Base-by-base conservation (phyloP, 2,888 invertebrate species). In the Harpalus rubripes region DNA sequence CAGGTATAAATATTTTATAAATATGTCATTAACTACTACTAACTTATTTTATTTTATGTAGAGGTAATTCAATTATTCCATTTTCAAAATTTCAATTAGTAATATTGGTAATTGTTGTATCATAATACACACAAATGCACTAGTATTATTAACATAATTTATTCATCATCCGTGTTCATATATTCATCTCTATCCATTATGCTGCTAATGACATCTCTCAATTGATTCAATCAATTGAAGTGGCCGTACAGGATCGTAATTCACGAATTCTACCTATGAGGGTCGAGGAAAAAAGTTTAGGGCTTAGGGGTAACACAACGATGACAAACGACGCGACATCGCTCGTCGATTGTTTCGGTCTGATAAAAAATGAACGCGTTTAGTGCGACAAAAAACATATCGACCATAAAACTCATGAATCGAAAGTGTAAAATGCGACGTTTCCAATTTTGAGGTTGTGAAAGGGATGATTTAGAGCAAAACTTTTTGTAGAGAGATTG, bases 301-400 rank as follows among this genome's bases (percentile, higher is more conserved):
- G 7, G 16, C 15, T 16, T 59, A 59, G 59, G 16, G 59, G 59
- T 16, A 59, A 59, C 59, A 16, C 59, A 59, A 59, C 59, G 59
- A 59, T 59, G 59, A 59, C 59, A 59, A 59, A 59, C 59, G 59
- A 59, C 59, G 59, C 59, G 59, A 59, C 59, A 59, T 59, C 59
- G 59, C n/a, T 59, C 59, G 59, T 59, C 59, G 59, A 59, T 59
- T 59, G 59, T 59, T 59, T 59, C 59, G 59, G n/a, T 16, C 16
- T 16, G 59, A 59, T 59, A 59, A 59, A 59, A 59, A 59, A 59
- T 59, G 59, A 59, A 59, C 59, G 59, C 59, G 59, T 16, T 59
- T 59, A 59, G 59, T 59, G 15, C 6, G 59, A 59, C 59, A 59
- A 59, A 59, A 59, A 59, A 59, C 59, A 59, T 15, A 59, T 59